phyloP scores from a whole-genome alignment of 2,113 vertebrate genomes.

The Uropsilus gracilis region DNA sequence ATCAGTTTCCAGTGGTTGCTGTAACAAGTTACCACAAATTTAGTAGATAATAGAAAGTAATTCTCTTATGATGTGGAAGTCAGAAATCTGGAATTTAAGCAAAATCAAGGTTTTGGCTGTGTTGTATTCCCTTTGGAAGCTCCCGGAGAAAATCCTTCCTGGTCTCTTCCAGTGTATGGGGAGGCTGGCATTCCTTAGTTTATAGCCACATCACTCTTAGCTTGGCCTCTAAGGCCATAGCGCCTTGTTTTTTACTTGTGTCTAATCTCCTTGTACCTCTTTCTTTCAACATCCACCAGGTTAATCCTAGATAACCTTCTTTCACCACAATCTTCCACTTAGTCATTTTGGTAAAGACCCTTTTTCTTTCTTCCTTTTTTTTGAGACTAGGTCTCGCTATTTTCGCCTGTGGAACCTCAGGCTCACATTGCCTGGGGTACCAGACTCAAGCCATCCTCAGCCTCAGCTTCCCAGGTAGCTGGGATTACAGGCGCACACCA shows the following conservation, averaged over 20 bases:
- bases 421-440: too few relatives aligned
- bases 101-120: too few relatives aligned
- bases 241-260: not conserved
- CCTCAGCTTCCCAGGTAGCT: too few relatives aligned
- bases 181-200: not conserved
- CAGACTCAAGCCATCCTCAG: too few relatives aligned
- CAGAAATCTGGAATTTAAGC: not conserved
- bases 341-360: not conserved
- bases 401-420: too few relatives aligned
- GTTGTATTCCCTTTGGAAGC: not conserved
- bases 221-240: not conserved
- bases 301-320: not conserved
- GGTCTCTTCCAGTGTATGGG: not conserved
- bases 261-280: not conserved
- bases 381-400: too few relatives aligned
- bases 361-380: too few relatives aligned
- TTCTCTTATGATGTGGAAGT: not conserved
- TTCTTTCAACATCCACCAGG: not conserved
- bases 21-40: not conserved
- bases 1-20: not conserved
- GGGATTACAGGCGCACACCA: too few relatives aligned
- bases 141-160: not conserved
- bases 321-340: not conserved
- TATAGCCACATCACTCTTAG: not conserved
- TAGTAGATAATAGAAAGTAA: rapidly evolving